Percentiles rank a stretch among this genome's conserved stretches.
Evolutionary conservation across 2,888 invertebrate species (phyloP).

Genomic region (Poecilobothrus nobilitatus): DNA sequence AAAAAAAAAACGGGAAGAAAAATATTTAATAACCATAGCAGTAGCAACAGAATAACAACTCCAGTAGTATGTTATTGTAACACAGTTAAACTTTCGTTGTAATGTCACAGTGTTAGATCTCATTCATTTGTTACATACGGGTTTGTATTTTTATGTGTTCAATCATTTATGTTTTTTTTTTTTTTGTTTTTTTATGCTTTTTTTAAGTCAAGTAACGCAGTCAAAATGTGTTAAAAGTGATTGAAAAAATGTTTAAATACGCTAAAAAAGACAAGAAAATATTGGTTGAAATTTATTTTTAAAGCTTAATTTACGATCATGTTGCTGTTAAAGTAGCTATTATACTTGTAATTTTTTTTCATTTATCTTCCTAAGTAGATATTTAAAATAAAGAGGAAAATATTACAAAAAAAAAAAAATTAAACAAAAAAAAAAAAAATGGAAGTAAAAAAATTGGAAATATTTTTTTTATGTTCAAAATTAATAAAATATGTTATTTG

Average conservation of each 20-base stretch:
- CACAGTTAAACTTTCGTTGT: neutral
- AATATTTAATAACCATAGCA: neutral
- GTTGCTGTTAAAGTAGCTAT: constrained; percentile 9
- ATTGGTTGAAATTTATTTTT: constrained; percentile 4
- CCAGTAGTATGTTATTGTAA: neutral
- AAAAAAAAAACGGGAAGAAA: too few species aligned
- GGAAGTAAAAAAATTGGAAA: too few species aligned
- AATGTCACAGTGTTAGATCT: neutral
- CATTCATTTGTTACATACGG: neutral
- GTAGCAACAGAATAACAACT: neutral
- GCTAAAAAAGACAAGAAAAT: constrained; percentile 6
- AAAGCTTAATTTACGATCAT: constrained; percentile 10
- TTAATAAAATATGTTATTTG: neutral
- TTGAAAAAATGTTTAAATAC: constrained; percentile 4
- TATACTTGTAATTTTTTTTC: neutral
- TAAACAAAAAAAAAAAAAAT: too few species aligned
- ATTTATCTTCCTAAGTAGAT: neutral
- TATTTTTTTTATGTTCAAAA: neutral
- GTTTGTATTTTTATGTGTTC: neutral
- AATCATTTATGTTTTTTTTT: too few species aligned
- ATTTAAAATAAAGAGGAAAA: neutral
- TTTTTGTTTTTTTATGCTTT: too few species aligned
- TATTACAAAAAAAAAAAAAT: too few species aligned
- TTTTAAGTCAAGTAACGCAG: neutral
- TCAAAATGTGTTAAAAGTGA: constrained; percentile 6